Base-by-base conservation (phyloP, 2,113 vertebrate genomes). In the Alethe castanea region DNA sequence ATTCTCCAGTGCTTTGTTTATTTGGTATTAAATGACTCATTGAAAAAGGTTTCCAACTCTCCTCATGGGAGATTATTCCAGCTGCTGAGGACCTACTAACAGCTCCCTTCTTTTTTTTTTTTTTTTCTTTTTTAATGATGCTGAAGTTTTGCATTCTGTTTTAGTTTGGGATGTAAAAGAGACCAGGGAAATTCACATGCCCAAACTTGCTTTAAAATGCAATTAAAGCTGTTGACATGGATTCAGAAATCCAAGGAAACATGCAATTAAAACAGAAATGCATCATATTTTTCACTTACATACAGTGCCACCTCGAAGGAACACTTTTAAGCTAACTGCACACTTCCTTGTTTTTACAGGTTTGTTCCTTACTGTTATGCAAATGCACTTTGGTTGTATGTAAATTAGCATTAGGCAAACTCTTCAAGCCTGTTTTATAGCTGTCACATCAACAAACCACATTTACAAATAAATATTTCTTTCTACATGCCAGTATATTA, bases 1-100 rank as follows among this genome's bases (percentile, higher is more conserved):
- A 90, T 96, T 95, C 93, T 96, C 88, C 24, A 90, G 84, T 95
- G 90, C 59, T 94, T 94, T 96, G 94, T 97, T 95, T 96, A 97
- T 92, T 96, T 1, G 35, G 69, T 81, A 93, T 93, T 93, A 96
- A 96, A 93, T 96, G 96, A 97, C 81, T 81, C 90, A 92, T 77
- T 85, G 57, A 95, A 96, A 91, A 88, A 92, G 78, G 80, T 94
- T 97, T 93, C 91, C 77, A 91, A 20, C 73, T 91, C 70, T 94
- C 88, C 87, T 77, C 5, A 0, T 66, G 92, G 93, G 82, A 96
- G 92, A 88, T 84, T 87, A 94, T 86, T 69, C 93, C 89, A 89
- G 70, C 86, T 90, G 90, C 92, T 92, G 67, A 90, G 66, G 70
- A 73, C 71, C 69, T 86, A 65, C 59, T n/a, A 61, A 52, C 81